Percentiles rank a stretch among this genome's conserved stretches.
Conservation (phyloP, 2,797 vertebrate genomes). For the Protonibea diacanthus region DNA sequence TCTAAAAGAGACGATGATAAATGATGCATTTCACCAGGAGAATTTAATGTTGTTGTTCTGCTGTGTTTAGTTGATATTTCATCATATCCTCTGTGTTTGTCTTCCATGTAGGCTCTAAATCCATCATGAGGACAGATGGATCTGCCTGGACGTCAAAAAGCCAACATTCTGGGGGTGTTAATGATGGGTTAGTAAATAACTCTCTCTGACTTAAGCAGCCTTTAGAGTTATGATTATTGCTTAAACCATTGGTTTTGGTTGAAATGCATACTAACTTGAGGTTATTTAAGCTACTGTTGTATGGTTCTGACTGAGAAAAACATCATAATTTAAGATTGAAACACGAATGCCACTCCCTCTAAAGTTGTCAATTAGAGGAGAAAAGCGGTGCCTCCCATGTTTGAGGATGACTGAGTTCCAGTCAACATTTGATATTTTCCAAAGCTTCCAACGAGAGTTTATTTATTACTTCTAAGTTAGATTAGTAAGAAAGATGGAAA, state of each 20-base stretch:
- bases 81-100: conserved; percentile 43
- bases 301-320: conserved; percentile 35
- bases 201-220: conserved; percentile 33
- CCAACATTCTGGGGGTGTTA: conserved; percentile 90
- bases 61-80: conserved; percentile 22
- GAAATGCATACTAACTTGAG: conserved; percentile 39
- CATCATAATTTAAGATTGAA: conserved; percentile 46
- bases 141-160: conserved; percentile 87
- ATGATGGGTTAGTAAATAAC: conserved; percentile 91
- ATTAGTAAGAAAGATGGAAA: not conserved
- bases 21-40: conserved; percentile 11
- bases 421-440: conserved; percentile 21
- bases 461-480: not conserved
- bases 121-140: conserved; percentile 90
- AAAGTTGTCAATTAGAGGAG: conserved; percentile 26
- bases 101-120: conserved; percentile 84
- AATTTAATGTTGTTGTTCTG: conserved; percentile 20
- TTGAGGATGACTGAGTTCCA: not conserved
- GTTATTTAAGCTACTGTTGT: conserved; percentile 31
- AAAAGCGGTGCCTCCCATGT: conserved; percentile 13
- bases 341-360: conserved; percentile 32
- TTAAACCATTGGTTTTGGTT: conserved; percentile 28
- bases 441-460: conserved; percentile 21
- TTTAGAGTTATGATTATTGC: conserved; percentile 50
- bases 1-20: not conserved